Evolutionary conservation across 1,140 invertebrate species (phyloP).

Genomic region (Caerostris extrusa): DNA sequence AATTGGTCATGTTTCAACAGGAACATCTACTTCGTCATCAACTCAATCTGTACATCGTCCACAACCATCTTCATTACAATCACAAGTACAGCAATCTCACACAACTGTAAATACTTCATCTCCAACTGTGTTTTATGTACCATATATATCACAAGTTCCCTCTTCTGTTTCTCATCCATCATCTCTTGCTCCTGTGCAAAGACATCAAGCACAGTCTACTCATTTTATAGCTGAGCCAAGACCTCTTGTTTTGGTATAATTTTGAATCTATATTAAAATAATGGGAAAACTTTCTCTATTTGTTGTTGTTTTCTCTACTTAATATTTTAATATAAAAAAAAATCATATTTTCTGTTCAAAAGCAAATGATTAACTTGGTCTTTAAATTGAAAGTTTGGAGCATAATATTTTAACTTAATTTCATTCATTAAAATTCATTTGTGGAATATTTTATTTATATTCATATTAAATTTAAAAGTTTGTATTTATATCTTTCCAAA

Average conservation of each 20-base stretch:
- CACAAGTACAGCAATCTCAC: conserved; percentile 68
- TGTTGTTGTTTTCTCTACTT: neutral
- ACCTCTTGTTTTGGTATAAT: conserved; percentile 60
- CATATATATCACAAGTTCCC: conserved; percentile 73
- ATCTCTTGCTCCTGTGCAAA: conserved; percentile 54
- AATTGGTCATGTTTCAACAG: conserved; percentile 43
- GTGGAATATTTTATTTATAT: no score
- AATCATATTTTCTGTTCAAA: no score
- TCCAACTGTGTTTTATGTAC: conserved; percentile 74
- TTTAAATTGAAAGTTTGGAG: no score
- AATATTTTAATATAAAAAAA: neutral
- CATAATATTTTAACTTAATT: no score
- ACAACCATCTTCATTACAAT: conserved; percentile 59
- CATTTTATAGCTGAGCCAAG: conserved; percentile 61
- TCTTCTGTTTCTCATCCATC: conserved; percentile 59
- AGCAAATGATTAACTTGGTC: no score
- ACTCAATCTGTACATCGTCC: conserved; percentile 69
- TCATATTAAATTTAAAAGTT: no score
- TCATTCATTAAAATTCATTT: no score
- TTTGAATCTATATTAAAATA: neutral
- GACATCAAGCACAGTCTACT: conserved; percentile 61
- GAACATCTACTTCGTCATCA: conserved; percentile 65
- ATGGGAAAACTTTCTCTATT: neutral
- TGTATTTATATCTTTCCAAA: no score
- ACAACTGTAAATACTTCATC: conserved; percentile 68